A percentile compares a stretch with the other conserved stretches of the same genome.
Evolutionary conservation across 2,113 vertebrate species (phyloP).

Genomic region (Numenius arquata): DNA sequence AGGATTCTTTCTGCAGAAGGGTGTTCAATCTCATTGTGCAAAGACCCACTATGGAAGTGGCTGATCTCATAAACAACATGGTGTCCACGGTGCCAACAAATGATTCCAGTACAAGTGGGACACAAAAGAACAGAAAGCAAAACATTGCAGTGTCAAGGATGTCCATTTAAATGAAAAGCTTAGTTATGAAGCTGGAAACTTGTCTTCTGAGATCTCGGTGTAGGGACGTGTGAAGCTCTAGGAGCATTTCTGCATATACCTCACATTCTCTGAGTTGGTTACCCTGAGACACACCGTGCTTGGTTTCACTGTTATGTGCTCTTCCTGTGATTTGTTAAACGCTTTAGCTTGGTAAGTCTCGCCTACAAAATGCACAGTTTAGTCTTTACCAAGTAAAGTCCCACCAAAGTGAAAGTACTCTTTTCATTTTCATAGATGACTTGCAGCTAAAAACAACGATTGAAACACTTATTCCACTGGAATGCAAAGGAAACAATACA

Average conservation of each 20-base stretch:
- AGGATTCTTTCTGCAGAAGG: constrained; percentile 2
- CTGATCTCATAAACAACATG: not conserved
- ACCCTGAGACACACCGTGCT: constrained; percentile 19
- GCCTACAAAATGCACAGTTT: not conserved
- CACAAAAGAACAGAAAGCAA: constrained; percentile 3
- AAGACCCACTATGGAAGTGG: not conserved
- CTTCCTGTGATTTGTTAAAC: constrained; percentile 9
- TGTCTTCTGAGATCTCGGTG: constrained; percentile 45
- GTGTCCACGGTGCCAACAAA: not conserved
- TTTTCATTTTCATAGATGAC: not conserved
- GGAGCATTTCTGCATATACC: constrained; percentile 15
- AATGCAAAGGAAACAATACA: not conserved
- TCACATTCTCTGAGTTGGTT: constrained; percentile 5
- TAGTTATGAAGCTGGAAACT: not conserved
- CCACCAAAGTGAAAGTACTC: not conserved
- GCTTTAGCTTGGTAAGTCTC: not conserved
- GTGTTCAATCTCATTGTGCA: not conserved
- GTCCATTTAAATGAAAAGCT: not conserved
- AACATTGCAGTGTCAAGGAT: constrained; percentile 23
- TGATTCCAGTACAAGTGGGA: not conserved
- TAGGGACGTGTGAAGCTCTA: not conserved
- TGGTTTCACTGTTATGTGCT: constrained; percentile 45
- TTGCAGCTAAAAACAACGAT: not conserved
- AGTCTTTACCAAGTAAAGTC: not conserved
- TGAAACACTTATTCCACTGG: not conserved